These are phyloP conservation scores for Anoplophora glabripennis DNA, from an alignment of 1,140 invertebrate genomes.

Conservation along the genomic window DNA sequence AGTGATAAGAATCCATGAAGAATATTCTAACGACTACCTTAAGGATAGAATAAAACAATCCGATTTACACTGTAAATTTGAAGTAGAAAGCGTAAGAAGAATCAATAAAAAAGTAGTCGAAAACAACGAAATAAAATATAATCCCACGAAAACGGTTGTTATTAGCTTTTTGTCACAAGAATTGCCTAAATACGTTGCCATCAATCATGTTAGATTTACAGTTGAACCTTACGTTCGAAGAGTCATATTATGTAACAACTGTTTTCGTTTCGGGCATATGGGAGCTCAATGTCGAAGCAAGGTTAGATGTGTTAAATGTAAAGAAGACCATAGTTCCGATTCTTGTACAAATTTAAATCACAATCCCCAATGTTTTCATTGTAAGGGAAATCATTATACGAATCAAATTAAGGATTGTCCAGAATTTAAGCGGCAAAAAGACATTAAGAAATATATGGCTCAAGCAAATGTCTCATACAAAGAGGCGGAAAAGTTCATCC, in stretches of 20 bases:
- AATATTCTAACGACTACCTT: too few relatives aligned
- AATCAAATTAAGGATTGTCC: conserved; percentile 2
- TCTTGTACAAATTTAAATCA: neutral
- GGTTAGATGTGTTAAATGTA: neutral
- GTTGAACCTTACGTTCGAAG: neutral
- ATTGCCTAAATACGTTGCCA: too few relatives aligned
- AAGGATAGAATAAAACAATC: too few relatives aligned
- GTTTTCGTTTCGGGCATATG: neutral
- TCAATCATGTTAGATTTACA: neutral
- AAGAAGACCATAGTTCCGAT: neutral
- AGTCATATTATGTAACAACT: neutral
- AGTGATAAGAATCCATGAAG: too few relatives aligned
- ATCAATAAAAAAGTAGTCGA: too few relatives aligned
- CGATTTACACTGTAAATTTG: too few relatives aligned
- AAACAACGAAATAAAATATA: too few relatives aligned
- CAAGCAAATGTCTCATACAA: conserved; percentile 1
- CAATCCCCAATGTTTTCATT: neutral
- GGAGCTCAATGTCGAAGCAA: neutral
- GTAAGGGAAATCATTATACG: neutral
- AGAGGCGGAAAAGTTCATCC: neutral
- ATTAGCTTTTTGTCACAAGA: too few relatives aligned
- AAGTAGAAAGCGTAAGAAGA: too few relatives aligned
- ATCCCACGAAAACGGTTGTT: too few relatives aligned
- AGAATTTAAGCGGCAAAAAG: neutral
- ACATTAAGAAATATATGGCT: conserved; percentile 13